These are phyloP conservation scores for Chionoecetes opilio DNA, from an alignment of 1,140 invertebrate genomes.

Conservation along the genomic window DNA sequence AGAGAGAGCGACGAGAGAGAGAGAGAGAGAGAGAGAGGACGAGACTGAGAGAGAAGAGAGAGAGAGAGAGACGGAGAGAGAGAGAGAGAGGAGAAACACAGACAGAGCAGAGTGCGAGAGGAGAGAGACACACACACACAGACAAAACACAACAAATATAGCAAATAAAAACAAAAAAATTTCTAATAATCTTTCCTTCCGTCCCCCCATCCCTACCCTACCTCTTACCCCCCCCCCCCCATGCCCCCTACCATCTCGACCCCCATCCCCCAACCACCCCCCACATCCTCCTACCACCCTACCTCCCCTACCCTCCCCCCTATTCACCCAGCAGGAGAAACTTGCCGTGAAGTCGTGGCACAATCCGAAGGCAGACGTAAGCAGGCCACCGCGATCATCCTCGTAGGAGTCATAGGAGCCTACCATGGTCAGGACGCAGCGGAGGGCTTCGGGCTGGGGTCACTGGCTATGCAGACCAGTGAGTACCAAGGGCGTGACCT, in stretches of 20 bases:
- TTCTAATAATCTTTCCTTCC: too few relatives aligned
- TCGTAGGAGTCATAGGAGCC: slow-evolving; percentile 98
- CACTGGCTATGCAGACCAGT: slow-evolving; percentile 95
- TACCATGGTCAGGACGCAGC: slow-evolving; percentile 95
- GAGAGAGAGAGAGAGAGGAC: too few relatives aligned
- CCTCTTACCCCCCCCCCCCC: too few relatives aligned
- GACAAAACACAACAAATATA: too few relatives aligned
- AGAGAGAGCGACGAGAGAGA: too few relatives aligned
- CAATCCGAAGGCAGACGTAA: slow-evolving; percentile 92
- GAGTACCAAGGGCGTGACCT: slow-evolving; percentile 81
- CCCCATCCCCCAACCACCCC: background rate
- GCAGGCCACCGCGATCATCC: slow-evolving; percentile 98
- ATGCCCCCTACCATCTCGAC: background rate
- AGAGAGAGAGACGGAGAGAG: too few relatives aligned
- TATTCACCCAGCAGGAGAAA: slow-evolving; percentile 54
- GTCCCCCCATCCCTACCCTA: too few relatives aligned
- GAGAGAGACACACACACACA: too few relatives aligned
- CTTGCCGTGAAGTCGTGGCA: slow-evolving; percentile 74
- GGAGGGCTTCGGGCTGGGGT: slow-evolving; percentile 91
- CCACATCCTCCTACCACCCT: background rate
- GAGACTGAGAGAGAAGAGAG: too few relatives aligned
- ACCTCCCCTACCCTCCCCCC: background rate
- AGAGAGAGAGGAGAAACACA: too few relatives aligned
- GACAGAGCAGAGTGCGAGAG: too few relatives aligned
- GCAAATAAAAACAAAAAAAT: too few relatives aligned